Base-by-base conservation (phyloP, 2,113 vertebrate species). In the Chamaea fasciata region DNA sequence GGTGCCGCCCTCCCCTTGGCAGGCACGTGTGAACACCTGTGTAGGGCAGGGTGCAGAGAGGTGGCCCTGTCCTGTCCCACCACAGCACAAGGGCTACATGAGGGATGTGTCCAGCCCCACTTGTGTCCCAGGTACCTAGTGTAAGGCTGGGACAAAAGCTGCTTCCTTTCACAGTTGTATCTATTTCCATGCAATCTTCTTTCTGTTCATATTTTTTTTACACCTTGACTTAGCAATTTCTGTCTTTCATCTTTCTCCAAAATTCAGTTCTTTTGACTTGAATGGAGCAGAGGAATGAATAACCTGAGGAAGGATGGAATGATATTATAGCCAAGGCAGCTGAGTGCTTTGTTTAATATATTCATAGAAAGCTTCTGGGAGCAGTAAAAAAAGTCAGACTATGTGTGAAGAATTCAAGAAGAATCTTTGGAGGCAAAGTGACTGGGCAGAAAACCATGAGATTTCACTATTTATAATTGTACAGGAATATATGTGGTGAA, bases 1-100 rank as follows among this genome's bases (percentile, higher is more conserved):
- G 42, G 10, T 55, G 65, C 41, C 75, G 39, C 62, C 1, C 0
- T 85, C 20, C 46, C 73, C 37, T 52, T 71, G 39, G 26, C 52
- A 79, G 52, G 18, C 52, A 55, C 75, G 14, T 0, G 0, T 23
- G 44, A 18, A 6, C 3, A 0, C 9, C 12, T 44, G 16, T 4
- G 1, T 11, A 23, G 33, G 46, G 31, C 1, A 0, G 4, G 24
- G n/a, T 2, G 1, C 9, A 24, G 78, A 41, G 77, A 30, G 7
- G 39, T 81, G 31, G 37, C 39, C 39, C 52, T 55, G 47, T 39
- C 27, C 52, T 71, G 60, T 79, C 74, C 70, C 53, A 47, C 33
- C 62, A 9, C 0, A 1, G 65, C 2, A 3, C 47, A 59, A 35
- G 9, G 47, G 42, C 39, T 37, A 10, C 39, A 3, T 0, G 0